Percentiles rank a stretch among this genome's conserved stretches.
Conservation (phyloP, 2,888 invertebrate species). For the Leucophora obtusa region DNA sequence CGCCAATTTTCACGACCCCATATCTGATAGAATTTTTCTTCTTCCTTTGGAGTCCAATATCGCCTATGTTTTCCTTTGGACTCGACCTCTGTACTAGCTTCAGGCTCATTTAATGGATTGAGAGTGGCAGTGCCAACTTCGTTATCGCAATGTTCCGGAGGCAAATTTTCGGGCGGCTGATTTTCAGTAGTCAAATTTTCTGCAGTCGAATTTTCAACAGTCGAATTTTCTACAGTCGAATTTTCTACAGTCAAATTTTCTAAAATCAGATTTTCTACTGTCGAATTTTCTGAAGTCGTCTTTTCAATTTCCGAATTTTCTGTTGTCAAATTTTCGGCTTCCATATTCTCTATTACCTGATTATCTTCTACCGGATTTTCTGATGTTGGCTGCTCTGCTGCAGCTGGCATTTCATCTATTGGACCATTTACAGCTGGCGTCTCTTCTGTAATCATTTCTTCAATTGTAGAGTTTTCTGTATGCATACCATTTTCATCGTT, state of each 20-base stretch:
- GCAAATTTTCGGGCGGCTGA: neutral
- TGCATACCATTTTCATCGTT: slow-evolving; percentile 24
- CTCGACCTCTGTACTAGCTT: slow-evolving; percentile 67
- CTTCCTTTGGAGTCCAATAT: slow-evolving; percentile 74
- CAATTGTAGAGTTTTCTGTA: neutral
- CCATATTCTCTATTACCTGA: no score
- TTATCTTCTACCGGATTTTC: no score
- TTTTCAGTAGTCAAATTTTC: neutral
- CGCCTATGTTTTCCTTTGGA: slow-evolving; percentile 71
- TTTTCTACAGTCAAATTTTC: neutral
- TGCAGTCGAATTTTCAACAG: neutral
- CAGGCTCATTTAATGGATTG: slow-evolving; percentile 62
- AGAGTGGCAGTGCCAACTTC: slow-evolving; percentile 20
- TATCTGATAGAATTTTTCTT: slow-evolving; percentile 74
- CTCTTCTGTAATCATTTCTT: slow-evolving; percentile 4
- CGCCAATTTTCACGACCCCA: slow-evolving; percentile 76
- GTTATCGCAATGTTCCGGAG: slow-evolving; percentile 28
- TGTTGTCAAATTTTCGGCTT: no score
- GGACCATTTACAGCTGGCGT: neutral
- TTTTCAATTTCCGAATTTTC: no score
- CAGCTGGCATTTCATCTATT: slow-evolving; percentile 14
- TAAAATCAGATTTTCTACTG: no score
- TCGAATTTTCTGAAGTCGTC: no score
- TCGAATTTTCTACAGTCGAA: neutral
- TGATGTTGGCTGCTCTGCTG: slow-evolving; percentile 19